Evolutionary conservation across 1,140 invertebrate genomes (phyloP).

Genomic region (Drosophila virilis): DNA sequence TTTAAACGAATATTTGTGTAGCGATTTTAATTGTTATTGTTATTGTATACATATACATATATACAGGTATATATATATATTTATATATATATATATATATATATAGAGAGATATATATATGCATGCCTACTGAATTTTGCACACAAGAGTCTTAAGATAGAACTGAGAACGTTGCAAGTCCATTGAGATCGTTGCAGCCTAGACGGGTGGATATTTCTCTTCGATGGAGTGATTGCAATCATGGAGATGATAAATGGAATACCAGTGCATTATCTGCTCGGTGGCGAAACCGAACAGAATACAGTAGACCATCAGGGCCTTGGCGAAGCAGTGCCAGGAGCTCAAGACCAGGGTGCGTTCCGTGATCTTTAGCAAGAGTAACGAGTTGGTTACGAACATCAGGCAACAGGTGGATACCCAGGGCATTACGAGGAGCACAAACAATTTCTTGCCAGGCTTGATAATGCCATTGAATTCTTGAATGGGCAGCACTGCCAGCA

Average conservation of each 20-base stretch:
- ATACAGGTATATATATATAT: neutral
- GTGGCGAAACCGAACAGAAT: neutral
- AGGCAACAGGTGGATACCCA: constrained; percentile 2
- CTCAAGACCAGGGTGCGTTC: neutral
- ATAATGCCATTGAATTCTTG: neutral
- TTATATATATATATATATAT: neutral
- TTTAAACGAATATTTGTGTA: no score
- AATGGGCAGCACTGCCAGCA: neutral
- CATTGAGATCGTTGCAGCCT: no score
- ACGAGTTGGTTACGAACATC: constrained; percentile 1
- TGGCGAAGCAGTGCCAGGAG: neutral
- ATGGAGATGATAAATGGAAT: neutral
- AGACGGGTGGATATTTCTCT: neutral
- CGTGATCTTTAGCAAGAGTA: neutral
- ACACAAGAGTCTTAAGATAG: no score
- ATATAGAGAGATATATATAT: no score
- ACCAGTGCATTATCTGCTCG: constrained; percentile 1
- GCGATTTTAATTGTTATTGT: neutral
- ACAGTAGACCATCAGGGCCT: neutral
- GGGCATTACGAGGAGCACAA: neutral
- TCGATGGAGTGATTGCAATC: neutral
- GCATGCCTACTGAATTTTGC: no score
- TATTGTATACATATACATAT: neutral
- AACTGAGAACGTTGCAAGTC: no score
- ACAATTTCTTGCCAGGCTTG: neutral